Conservation (phyloP, 2,797 vertebrate species). For the Delichon dasypus region DNA sequence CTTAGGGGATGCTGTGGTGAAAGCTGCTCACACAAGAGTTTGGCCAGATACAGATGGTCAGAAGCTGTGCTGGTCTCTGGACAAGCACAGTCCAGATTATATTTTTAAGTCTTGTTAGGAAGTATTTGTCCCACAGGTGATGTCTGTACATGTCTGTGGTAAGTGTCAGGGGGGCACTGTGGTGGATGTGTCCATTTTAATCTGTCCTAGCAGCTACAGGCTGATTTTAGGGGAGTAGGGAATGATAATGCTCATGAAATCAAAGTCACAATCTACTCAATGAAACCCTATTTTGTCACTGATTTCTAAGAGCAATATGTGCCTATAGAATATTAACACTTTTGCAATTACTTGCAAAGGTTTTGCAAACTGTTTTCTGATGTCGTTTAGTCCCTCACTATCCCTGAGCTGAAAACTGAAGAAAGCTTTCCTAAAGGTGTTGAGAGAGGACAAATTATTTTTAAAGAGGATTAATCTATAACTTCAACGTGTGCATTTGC, state of each 20-base stretch:
- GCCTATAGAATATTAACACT: not conserved
- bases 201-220: not conserved
- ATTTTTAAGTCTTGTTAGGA: not conserved
- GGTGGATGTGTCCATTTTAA: not conserved
- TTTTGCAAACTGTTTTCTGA: not conserved
- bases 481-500: not conserved
- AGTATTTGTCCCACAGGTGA: not conserved
- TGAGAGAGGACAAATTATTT: not conserved
- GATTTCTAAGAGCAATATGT: not conserved
- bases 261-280: not conserved
- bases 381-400: not conserved
- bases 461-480: slow-evolving; percentile 11
- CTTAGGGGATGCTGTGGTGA: not conserved
- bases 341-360: not conserved
- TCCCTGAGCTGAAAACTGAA: not conserved
- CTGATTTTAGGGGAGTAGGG: not conserved
- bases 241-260: not conserved
- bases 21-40: not conserved
- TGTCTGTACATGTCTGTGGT: not conserved
- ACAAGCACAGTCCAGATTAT: not conserved
- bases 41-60: not conserved
- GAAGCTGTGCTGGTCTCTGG: not conserved
- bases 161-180: not conserved
- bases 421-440: not conserved
- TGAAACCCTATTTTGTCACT: not conserved